Percentiles rank a stretch among this genome's conserved stretches.
Conservation (phyloP, 2,797 vertebrate genomes). For the Helarctos malayanus region DNA sequence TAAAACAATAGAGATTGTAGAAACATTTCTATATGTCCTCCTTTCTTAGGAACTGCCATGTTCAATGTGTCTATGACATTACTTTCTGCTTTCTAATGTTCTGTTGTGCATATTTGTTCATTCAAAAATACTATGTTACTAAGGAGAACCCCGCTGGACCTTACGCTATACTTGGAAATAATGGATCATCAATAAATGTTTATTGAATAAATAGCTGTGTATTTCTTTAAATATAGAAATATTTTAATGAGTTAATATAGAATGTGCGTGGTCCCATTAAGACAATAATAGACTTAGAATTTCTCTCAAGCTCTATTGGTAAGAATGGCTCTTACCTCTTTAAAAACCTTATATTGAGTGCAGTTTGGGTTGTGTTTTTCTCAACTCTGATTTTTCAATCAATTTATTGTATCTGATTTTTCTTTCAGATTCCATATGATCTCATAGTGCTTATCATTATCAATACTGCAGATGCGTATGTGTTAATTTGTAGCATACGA, state of each 20-base stretch:
- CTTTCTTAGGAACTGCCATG: background rate
- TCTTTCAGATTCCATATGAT: background rate
- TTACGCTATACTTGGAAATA: background rate
- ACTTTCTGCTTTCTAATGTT: background rate
- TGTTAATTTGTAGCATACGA: background rate
- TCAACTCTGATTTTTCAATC: background rate
- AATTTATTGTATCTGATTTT: background rate
- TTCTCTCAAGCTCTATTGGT: background rate
- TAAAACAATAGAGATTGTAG: background rate
- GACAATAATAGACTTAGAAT: background rate
- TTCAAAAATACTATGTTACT: no score
- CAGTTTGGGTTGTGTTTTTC: background rate
- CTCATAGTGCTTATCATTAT: background rate
- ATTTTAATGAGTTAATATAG: background rate
- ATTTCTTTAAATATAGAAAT: slow-evolving; percentile 23
- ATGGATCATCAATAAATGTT: background rate
- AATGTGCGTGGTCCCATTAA: no score
- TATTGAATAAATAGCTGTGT: background rate
- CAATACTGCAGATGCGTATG: background rate
- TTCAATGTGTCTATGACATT: background rate
- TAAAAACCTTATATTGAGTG: background rate
- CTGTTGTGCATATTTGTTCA: background rate
- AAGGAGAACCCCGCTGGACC: background rate
- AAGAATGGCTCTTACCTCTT: background rate
- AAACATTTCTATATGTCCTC: background rate